These are phyloP conservation scores for Helicoverpa zea DNA, from an alignment of 1,140 invertebrate species.

Conservation along the genomic window DNA sequence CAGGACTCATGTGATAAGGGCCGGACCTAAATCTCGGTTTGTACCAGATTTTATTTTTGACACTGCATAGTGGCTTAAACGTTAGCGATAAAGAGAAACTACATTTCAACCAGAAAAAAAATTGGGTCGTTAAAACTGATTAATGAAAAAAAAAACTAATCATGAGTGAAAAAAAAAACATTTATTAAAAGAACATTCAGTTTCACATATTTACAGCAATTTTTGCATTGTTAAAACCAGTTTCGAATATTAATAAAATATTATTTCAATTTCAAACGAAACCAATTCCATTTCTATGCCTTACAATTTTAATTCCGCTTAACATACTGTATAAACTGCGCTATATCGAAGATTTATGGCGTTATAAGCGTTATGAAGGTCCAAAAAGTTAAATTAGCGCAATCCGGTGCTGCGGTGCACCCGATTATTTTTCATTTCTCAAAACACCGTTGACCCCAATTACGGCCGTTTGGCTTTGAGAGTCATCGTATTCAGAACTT, in stretches of 20 bases:
- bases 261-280: too few species aligned
- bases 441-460: slow-evolving; percentile 7
- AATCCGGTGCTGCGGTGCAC: slow-evolving; percentile 32
- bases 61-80: not conserved
- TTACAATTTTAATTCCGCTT: not conserved
- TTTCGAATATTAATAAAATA: too few species aligned
- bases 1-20: not conserved
- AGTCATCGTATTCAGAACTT: not conserved
- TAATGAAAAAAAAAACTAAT: too few species aligned
- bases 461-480: slow-evolving; percentile 11
- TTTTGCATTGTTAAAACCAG: too few species aligned
- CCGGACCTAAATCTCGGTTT: not conserved
- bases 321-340: not conserved
- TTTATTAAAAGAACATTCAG: too few species aligned
- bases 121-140: too few species aligned
- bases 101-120: too few species aligned
- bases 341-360: slow-evolving; percentile 25
- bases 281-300: too few species aligned
- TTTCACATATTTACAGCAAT: too few species aligned
- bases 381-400: slow-evolving; percentile 42
- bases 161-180: too few species aligned
- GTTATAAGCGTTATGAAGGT: slow-evolving; percentile 41
- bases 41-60: not conserved
- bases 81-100: not conserved
- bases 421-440: slow-evolving; percentile 37